Evolutionary conservation across 1,140 invertebrate genomes (phyloP), one percentile per base, ranked within the genome.

Genomic region (Lerema accius): DNA sequence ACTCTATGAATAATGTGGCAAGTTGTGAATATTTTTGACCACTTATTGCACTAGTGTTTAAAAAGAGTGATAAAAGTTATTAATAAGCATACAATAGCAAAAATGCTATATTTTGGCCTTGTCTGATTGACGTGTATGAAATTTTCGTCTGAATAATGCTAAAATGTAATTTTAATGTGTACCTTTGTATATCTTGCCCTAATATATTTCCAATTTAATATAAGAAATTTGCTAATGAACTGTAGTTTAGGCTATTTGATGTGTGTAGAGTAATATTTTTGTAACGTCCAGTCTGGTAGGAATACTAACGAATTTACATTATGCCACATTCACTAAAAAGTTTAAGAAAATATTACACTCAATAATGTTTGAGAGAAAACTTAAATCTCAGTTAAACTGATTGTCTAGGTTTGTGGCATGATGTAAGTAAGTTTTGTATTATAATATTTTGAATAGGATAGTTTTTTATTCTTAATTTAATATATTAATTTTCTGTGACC

Each of bases 181-280:
- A 49, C 46, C 26, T 28, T 35, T 58, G 55, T 58, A 32, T 59
- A 32, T 59, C 56, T 59, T 59, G 56, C 56, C 56, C 46, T 58
- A 59, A 59, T 37, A 48, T 58, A 35, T 58, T 58, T 4, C 15
- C 55, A 48, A 46, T 59, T 32, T 39, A 59, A 48, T 9, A 59
- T 59, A 35, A 4, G 28, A 32, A 32, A 28, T 58, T 46, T 58
- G 55, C 43, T 58, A 60, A 60, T 60, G 45, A 48, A 39, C 15
- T 49, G 26, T 60, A 60, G 32, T 11, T 59, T 37, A 59, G 35
- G 40, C 23, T 26, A 55, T 35, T 46, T 32, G 28, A 48, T 16
- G 35, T 59, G 32, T 59, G 56, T 59, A 59, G 56, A 48, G 15
- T 59, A 37, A 55, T 55, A 55, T 59, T 59, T 59, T 59, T 59